Evolutionary conservation across 2,888 invertebrate species (phyloP).

Genomic region (Cephus runcator): DNA sequence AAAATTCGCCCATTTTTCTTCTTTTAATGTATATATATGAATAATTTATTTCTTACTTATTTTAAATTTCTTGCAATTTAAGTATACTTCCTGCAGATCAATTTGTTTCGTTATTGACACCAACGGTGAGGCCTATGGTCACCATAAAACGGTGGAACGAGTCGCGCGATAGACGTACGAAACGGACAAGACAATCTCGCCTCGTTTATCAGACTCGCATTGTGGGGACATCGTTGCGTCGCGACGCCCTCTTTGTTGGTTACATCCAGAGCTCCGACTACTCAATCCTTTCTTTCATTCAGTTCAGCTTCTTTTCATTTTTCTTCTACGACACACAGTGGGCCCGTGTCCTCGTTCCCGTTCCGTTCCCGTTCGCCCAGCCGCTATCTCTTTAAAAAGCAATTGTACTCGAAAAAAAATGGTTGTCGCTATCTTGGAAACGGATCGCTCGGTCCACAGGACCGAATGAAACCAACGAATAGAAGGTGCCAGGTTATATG

Average conservation of each 20-base stretch:
- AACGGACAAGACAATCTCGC: conserved; percentile 58
- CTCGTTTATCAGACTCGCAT: conserved; percentile 63
- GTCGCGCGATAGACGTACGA: conserved; percentile 29
- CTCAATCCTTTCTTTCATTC: conserved; percentile 63
- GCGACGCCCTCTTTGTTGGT: conserved; percentile 62
- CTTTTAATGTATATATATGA: neutral
- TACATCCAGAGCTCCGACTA: conserved; percentile 55
- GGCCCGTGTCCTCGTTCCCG: conserved; percentile 21
- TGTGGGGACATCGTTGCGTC: conserved; percentile 53
- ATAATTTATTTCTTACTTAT: neutral
- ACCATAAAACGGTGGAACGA: neutral
- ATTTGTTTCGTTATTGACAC: neutral
- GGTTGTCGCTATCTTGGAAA: conserved; percentile 42
- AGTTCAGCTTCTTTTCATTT: conserved; percentile 56
- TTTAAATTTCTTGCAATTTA: neutral
- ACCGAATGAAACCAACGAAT: conserved; percentile 22
- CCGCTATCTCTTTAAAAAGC: conserved; percentile 48
- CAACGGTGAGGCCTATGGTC: neutral
- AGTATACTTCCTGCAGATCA: neutral
- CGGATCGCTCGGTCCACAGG: conserved; percentile 29
- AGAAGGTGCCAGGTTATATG: conserved; percentile 24
- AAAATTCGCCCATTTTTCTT: conserved; percentile 7
- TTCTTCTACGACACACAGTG: conserved; percentile 30
- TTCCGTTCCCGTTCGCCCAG: conserved; percentile 23
- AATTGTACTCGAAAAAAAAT: conserved; percentile 50